These are phyloP conservation scores for Tachina lurida DNA, from an alignment of 2,888 invertebrate genomes.

Conservation along the genomic window DNA sequence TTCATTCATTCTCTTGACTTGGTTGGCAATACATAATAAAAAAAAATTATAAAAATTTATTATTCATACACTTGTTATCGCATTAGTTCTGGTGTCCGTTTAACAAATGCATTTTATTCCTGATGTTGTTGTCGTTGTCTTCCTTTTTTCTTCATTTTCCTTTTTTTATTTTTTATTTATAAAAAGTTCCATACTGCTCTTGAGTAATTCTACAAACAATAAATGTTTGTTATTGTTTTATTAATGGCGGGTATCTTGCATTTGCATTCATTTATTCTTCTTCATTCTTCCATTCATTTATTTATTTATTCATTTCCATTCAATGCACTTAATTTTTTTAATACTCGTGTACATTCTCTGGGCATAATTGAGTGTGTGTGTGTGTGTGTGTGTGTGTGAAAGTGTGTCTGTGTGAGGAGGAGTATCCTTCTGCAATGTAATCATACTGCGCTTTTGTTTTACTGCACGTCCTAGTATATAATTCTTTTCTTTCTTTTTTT, in stretches of 20 bases:
- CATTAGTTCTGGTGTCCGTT: conserved; percentile 72
- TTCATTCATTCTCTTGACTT: conserved; percentile 39
- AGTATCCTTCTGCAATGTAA: conserved; percentile 66
- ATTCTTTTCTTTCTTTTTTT: conserved; percentile 31
- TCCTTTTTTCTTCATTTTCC: neutral
- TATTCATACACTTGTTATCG: conserved; percentile 71
- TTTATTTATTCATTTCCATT: conserved; percentile 44
- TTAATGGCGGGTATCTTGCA: conserved; percentile 74
- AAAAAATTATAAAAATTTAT: conserved; percentile 17
- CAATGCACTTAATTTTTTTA: conserved; percentile 46
- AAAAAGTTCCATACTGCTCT: conserved; percentile 56
- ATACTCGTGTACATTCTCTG: conserved; percentile 3
- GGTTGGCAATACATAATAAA: conserved; percentile 22
- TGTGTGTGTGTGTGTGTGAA: conserved; percentile 28
- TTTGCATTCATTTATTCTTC: conserved; percentile 50
- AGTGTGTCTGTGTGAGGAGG: conserved; percentile 19
- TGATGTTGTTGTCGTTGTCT: conserved; percentile 18
- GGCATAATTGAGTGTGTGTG: neutral
- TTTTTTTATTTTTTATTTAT: conserved; percentile 72
- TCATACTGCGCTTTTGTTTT: conserved; percentile 78
- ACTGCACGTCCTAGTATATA: conserved; percentile 72
- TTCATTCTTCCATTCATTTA: conserved; percentile 37
- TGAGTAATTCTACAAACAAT: conserved; percentile 59
- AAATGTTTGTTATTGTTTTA: conserved; percentile 72
- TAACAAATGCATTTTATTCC: conserved; percentile 64